Base-by-base conservation (phyloP, 2,888 invertebrate species). In the Cerastis leucographa region DNA sequence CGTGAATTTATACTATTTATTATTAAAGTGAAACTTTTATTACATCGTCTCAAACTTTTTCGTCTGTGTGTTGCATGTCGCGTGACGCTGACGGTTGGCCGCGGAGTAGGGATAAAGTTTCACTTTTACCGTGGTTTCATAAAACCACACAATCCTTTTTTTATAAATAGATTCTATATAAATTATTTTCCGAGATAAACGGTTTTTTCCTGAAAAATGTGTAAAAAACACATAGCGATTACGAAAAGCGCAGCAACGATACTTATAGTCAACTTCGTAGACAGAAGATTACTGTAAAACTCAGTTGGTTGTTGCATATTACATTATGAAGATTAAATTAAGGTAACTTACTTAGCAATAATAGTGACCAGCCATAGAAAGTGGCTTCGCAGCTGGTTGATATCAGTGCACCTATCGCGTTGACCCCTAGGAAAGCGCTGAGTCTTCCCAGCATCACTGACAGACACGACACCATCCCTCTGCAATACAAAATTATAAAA, bases 401-500 rank as follows among this genome's bases (percentile, higher is more conserved):
- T 86, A 98, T 96, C 19, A 97, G 95, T 62, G 97, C 96, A 8
- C 98, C 98, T 77, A 98, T 97, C 0, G 97, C 95, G 75, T 97
- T 94, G 83, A 97, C 98, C 29, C 97, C 97, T 0, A 97, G 90
- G 88, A 97, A 97, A 0, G 98, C 97, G 40, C 97, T 97, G 22
- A 97, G 92, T 74, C 98, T 95, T 5, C 98, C 98, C 76, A 97
- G 92, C 94, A 97, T 97, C 85, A 97, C 97, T 3, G 97, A 97
- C 44, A 97, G 91, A 84, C 97, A 97, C 3, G 98, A 97, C 0
- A 97, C 97, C 93, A 97, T 97, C 0, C 97, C 98, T 85, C 97
- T 97, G 91, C 4, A 86, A 88, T 35, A 61, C 67, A 79, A 71
- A 66, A 56, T 62, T 51, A 40, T 65, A 42, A 69, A 68, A n/a